These are phyloP conservation scores for Amia ocellicauda DNA, from an alignment of 2,113 vertebrate genomes.

Conservation along the genomic window DNA sequence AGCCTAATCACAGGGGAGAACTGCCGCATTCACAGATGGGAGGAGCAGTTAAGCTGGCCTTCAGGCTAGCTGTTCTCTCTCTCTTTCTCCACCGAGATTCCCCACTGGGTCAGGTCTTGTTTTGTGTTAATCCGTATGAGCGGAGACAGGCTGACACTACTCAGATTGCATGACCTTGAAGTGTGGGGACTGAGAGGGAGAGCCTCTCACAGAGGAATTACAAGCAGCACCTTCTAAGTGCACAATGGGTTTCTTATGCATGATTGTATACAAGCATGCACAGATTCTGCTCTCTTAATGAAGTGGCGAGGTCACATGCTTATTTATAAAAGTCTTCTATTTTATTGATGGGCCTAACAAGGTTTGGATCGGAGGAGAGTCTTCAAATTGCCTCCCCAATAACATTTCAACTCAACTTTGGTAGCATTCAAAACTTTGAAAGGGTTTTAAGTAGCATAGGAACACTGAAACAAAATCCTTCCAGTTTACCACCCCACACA, in stretches of 20 bases:
- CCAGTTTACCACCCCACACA: too few species aligned
- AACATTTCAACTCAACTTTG: too few species aligned
- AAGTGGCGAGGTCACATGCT: not conserved
- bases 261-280: not conserved
- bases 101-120: slow-evolving; percentile 6
- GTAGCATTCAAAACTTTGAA: too few species aligned
- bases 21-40: slow-evolving; percentile 3
- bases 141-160: slow-evolving; percentile 19
- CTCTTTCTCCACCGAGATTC: too few species aligned
- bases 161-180: slow-evolving; percentile 32
- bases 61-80: slow-evolving; percentile 12
- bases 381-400: too few species aligned
- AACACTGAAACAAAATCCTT: too few species aligned
- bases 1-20: not conserved
- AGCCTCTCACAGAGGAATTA: too few species aligned
- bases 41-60: slow-evolving; percentile 16
- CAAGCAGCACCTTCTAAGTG: not conserved
- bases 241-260: not conserved
- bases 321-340: not conserved
- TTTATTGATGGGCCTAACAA: too few species aligned
- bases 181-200: slow-evolving; percentile 24
- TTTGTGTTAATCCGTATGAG: slow-evolving; percentile 16
- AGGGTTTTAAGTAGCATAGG: too few species aligned
- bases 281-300: not conserved
- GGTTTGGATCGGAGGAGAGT: too few species aligned